A percentile compares a stretch with the other conserved stretches of the same genome.
Conservation (phyloP, 1,140 invertebrate species). For the Trichonephila clavata region DNA sequence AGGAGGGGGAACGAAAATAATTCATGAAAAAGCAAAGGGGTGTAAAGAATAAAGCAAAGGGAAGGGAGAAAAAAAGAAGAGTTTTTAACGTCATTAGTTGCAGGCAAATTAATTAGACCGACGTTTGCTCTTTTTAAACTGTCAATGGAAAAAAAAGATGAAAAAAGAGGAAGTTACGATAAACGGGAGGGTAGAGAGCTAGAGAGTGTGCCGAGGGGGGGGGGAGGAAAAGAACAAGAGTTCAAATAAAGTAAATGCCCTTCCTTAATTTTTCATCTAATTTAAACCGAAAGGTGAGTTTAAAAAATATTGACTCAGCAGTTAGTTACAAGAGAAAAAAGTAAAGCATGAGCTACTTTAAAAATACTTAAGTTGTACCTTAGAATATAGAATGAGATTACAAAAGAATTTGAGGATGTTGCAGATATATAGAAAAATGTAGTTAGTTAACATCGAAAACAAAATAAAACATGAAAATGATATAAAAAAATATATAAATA, state of each 20-base stretch:
- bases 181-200: too few relatives aligned
- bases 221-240: not conserved
- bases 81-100: slow-evolving; percentile 62
- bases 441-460: too few relatives aligned
- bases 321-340: not conserved
- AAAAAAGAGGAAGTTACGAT: too few relatives aligned
- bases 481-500: too few relatives aligned
- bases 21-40: not conserved
- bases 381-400: not conserved
- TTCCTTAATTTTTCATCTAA: slow-evolving; percentile 72
- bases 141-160: slow-evolving; percentile 58
- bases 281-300: slow-evolving; percentile 36
- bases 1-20: not conserved
- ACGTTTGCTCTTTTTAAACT: slow-evolving; percentile 55
- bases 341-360: not conserved
- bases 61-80: not conserved
- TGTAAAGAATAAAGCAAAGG: not conserved
- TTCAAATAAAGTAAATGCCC: slow-evolving; percentile 69
- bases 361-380: not conserved
- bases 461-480: too few relatives aligned
- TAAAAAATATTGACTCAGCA: slow-evolving; percentile 38
- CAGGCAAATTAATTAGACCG: slow-evolving; percentile 64
- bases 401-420: not conserved
- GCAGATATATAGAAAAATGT: not conserved
- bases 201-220: not conserved